A percentile compares a stretch with the other conserved stretches of the same genome.
phyloP scores from a whole-genome alignment of 2,113 vertebrate species.

The Hippocampus abdominalis region DNA sequence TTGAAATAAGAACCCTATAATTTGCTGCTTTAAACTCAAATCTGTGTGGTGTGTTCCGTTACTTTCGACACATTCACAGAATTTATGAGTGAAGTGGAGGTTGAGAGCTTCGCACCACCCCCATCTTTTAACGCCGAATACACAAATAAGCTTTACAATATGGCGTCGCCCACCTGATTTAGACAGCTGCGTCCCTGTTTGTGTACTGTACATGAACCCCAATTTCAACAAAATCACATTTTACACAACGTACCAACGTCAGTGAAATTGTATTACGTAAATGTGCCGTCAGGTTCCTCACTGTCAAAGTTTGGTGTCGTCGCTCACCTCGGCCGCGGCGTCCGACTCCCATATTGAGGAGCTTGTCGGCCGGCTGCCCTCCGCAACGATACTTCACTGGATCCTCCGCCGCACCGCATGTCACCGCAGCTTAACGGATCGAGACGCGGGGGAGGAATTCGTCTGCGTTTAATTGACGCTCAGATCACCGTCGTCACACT shows the following conservation, averaged over 20 bases:
- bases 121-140: not conserved
- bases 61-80: no score
- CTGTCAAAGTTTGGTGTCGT: constrained; percentile 47
- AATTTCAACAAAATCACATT: no score
- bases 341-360: constrained; percentile 65
- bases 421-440: constrained; percentile 27
- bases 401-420: not conserved
- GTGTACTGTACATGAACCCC: no score
- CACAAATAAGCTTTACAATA: not conserved
- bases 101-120: no score
- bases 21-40: not conserved
- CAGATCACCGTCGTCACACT: constrained; percentile 9
- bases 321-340: constrained; percentile 58
- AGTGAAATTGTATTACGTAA: no score
- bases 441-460: constrained; percentile 6
- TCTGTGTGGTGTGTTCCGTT: not conserved
- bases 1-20: not conserved
- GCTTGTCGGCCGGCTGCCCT: constrained; percentile 25
- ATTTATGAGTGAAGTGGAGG: no score
- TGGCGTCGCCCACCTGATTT: not conserved
- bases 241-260: no score
- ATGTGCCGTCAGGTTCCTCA: no score
- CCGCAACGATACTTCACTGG: constrained; percentile 15
- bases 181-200: not conserved
- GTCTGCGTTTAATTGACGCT: constrained; percentile 33